These are phyloP conservation scores for Ianthella basta DNA, from an alignment of 37 sponge, comb jelly and placozoan species.

Conservation along the genomic window DNA sequence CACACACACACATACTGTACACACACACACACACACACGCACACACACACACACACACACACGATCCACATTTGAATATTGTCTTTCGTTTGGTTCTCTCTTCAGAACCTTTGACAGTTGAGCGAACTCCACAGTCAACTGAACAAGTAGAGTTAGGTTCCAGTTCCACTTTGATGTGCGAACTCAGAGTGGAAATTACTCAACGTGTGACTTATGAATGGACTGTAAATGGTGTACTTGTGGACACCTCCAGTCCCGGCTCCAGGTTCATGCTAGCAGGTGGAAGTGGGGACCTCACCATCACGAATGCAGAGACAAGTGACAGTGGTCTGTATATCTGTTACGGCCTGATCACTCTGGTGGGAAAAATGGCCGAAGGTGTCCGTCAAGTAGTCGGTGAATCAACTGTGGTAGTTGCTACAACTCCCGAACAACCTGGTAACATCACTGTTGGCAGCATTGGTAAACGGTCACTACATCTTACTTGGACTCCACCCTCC, in stretches of 20 bases:
- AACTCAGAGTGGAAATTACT: background rate
- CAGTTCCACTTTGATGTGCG: background rate
- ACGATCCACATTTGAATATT: no score
- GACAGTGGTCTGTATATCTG: slow-evolving; percentile 19
- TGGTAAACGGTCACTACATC: background rate
- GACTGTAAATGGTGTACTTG: background rate
- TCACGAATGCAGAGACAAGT: background rate
- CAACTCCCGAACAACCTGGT: background rate
- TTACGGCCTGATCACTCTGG: background rate
- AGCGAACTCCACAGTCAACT: background rate
- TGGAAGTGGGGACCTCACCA: slow-evolving; percentile 31
- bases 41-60: no score
- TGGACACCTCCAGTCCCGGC: background rate
- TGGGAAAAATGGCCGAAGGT: background rate
- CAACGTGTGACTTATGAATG: slow-evolving; percentile 4
- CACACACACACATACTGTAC: no score
- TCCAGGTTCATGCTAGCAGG: background rate
- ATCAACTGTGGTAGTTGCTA: slow-evolving; percentile 1
- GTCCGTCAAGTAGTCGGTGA: background rate
- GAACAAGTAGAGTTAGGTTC: background rate
- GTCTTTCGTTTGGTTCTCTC: slow-evolving; percentile 2
- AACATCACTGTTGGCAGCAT: background rate
- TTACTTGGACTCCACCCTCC: background rate
- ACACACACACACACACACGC: no score
- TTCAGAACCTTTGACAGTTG: slow-evolving; percentile 4